phyloP scores from a whole-genome alignment of 92 coral and sea anemone species.

The Phenganax marumi region DNA sequence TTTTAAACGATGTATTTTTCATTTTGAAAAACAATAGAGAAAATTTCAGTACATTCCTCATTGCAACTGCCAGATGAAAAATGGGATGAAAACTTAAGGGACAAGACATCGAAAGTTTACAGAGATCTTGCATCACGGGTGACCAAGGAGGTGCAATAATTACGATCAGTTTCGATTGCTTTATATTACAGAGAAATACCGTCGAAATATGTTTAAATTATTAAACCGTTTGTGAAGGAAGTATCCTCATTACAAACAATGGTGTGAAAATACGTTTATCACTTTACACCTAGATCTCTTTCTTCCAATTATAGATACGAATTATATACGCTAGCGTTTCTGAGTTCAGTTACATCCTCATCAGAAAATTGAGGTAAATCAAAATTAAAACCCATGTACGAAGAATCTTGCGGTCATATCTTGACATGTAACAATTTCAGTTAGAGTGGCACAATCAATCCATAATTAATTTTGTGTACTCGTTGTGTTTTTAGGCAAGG shows the following conservation, averaged over 20 bases:
- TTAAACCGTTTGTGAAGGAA: no score
- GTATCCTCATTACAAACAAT: no score
- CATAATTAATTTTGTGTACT: not conserved
- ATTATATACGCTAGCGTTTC: not conserved
- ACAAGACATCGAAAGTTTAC: not conserved
- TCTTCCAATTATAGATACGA: not conserved
- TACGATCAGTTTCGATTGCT: no score
- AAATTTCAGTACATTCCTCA: not conserved
- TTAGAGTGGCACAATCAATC: no score
- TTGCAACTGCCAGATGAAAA: not conserved
- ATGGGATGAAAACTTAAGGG: slow-evolving; percentile 2
- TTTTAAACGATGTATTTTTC: no score
- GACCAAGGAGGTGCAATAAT: not conserved
- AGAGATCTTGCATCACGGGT: not conserved
- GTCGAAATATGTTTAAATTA: no score
- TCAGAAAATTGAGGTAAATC: not conserved
- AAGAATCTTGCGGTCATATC: not conserved
- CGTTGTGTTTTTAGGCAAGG: not conserved
- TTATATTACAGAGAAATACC: no score
- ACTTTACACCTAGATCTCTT: no score
- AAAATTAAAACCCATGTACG: not conserved
- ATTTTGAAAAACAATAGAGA: not conserved
- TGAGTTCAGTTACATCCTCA: not conserved
- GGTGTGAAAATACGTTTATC: no score
- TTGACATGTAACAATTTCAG: not conserved